A percentile compares a stretch with the other conserved stretches of the same genome.
Conservation (phyloP, 2,113 vertebrate species). For the Raja brachyura region DNA sequence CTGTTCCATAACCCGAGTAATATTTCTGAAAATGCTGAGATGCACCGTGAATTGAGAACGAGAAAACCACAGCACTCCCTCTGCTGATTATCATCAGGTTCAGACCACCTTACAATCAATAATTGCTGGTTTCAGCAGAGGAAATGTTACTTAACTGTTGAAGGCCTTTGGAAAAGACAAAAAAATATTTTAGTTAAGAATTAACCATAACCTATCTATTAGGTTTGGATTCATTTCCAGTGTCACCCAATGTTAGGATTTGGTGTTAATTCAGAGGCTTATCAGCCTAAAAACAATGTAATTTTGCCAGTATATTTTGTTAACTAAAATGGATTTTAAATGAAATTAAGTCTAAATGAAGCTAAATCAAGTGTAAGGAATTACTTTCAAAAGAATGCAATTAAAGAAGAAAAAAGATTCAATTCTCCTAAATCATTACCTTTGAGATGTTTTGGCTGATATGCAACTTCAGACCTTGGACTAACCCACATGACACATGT, state of each 20-base stretch:
- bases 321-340: background rate
- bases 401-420: background rate
- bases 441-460: background rate
- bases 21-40: background rate
- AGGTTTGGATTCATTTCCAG: background rate
- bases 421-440: background rate
- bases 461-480: background rate
- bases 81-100: background rate
- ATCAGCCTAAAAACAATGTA: background rate
- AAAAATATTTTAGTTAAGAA: background rate
- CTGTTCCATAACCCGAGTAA: background rate
- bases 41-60: background rate
- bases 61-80: background rate
- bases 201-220: background rate
- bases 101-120: background rate
- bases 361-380: background rate
- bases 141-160: background rate
- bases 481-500: background rate
- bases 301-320: background rate
- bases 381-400: background rate
- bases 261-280: background rate
- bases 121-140: background rate
- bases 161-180: background rate
- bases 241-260: background rate
- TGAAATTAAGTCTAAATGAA: background rate